Conservation (phyloP, 2,888 invertebrate species). For the Scaptomyza polygonia region DNA sequence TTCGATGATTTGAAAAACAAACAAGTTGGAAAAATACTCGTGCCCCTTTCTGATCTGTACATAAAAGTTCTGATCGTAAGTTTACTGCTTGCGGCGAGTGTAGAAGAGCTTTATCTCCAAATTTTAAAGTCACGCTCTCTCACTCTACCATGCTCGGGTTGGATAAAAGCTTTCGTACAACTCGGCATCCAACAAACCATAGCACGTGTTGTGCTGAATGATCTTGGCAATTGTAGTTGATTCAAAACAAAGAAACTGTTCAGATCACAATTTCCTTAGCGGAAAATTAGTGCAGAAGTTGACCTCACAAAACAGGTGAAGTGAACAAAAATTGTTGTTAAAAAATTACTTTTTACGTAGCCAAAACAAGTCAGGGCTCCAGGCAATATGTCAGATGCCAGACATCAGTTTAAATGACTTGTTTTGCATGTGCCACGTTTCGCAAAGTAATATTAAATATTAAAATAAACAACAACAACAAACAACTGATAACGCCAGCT, state of each 20-base stretch:
- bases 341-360: neutral
- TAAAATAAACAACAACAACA: slow-evolving; percentile 34
- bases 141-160: slow-evolving; percentile 10
- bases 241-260: slow-evolving; percentile 4
- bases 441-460: slow-evolving; percentile 15
- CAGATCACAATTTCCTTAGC: slow-evolving; percentile 29
- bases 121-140: slow-evolving; percentile 49
- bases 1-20: slow-evolving; percentile 41
- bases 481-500: slow-evolving; percentile 32
- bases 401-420: slow-evolving; percentile 16
- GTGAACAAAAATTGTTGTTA: neutral
- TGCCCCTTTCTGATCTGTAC: neutral
- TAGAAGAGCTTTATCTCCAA: slow-evolving; percentile 19
- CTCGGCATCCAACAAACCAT: neutral
- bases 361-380: slow-evolving; percentile 10
- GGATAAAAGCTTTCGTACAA: slow-evolving; percentile 39
- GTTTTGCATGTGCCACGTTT: slow-evolving; percentile 12
- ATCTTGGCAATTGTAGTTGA: slow-evolving; percentile 25
- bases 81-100: slow-evolving; percentile 24
- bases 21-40: slow-evolving; percentile 45
- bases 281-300: slow-evolving; percentile 23
- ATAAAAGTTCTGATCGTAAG: neutral
- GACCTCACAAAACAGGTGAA: slow-evolving; percentile 24
- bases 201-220: slow-evolving; percentile 40
- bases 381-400: neutral